Evolutionary conservation across 1,140 invertebrate species (phyloP).

Genomic region (Brachystomella parvula): DNA sequence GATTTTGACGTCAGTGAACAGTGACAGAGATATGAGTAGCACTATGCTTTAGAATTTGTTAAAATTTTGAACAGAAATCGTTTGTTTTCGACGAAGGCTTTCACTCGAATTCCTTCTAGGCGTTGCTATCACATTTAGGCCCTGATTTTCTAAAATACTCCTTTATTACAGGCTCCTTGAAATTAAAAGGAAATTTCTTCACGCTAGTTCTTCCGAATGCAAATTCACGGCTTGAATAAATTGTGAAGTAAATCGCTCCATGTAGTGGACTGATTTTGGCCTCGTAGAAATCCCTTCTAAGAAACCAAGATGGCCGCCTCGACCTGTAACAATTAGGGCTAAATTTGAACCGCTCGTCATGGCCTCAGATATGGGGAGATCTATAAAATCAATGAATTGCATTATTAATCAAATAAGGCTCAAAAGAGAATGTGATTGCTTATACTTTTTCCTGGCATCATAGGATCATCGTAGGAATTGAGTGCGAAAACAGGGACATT

Average conservation of each 20-base stretch:
- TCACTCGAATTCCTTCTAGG: too few species aligned
- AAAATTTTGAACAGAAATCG: too few species aligned
- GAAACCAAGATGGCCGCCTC: conserved; percentile 35
- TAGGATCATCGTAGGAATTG: conserved; percentile 25
- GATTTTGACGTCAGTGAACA: too few species aligned
- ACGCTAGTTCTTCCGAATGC: not conserved
- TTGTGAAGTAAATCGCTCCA: conserved; percentile 27
- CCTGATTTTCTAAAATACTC: too few species aligned
- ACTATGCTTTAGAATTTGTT: too few species aligned
- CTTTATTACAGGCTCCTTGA: too few species aligned
- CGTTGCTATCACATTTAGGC: too few species aligned
- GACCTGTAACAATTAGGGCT: conserved; percentile 29
- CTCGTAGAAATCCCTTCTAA: conserved; percentile 26
- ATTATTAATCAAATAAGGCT: not conserved
- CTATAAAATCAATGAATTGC: conserved; percentile 15
- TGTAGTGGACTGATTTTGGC: conserved; percentile 22
- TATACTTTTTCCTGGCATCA: conserved; percentile 20
- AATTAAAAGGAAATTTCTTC: too few species aligned
- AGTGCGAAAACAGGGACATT: conserved; percentile 25
- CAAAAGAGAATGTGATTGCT: not conserved
- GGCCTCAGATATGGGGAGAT: conserved; percentile 26
- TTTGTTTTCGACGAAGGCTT: too few species aligned
- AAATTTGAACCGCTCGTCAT: conserved; percentile 20
- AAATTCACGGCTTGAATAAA: conserved; percentile 14
- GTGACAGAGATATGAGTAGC: too few species aligned